Evolutionary conservation across 2,797 vertebrate genomes (phyloP), one percentile per base, ranked within the genome.

Genomic region (Rhinophrynus dorsalis): DNA sequence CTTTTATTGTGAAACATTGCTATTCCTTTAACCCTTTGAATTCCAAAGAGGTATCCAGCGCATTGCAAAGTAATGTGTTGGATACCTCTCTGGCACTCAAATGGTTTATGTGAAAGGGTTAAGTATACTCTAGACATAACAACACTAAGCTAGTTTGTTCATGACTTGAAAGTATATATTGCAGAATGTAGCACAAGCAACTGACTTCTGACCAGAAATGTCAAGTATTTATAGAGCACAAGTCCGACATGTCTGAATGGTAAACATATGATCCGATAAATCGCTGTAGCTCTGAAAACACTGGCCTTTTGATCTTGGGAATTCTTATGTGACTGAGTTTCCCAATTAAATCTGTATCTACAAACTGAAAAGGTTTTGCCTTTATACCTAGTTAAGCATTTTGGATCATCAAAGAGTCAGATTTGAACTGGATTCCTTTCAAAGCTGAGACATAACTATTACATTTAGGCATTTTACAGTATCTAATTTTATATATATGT

Each of bases 291-390:
- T 42, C 67, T 24, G 26, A 54, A 23, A 5, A 9, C 26, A 30
- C 47, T 56, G 67, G 27, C 58, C 58, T 70, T 55, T 47, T 62
- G 58, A 70, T 70, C 27, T 70, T 60, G 13, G 38, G 47, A 60
- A 68, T 60, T 70, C 50, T 26, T 44, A 30, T 44, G 58, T 51
- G 67, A 18, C 56, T 55, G 58, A 30, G 32, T 24, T 68, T 52
- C 27, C 5, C 21, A 55, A 62, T 70, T 18, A 70, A 26, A 40
- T 62, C 58, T 57, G 51, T 62, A 35, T 62, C 47, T 20, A 24
- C n/a, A 27, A 20, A 35, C 56, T 44, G 9, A 29, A 68, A 51
- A 12, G 27, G 27, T 7, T 54, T 45, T 57, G 29, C 24, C 27
- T 32, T 54, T 7, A 35, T 45, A 35, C 33, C 50, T 61, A 27